Base-by-base conservation (phyloP, 2,797 vertebrate species). In the Hafferia zeledoni region DNA sequence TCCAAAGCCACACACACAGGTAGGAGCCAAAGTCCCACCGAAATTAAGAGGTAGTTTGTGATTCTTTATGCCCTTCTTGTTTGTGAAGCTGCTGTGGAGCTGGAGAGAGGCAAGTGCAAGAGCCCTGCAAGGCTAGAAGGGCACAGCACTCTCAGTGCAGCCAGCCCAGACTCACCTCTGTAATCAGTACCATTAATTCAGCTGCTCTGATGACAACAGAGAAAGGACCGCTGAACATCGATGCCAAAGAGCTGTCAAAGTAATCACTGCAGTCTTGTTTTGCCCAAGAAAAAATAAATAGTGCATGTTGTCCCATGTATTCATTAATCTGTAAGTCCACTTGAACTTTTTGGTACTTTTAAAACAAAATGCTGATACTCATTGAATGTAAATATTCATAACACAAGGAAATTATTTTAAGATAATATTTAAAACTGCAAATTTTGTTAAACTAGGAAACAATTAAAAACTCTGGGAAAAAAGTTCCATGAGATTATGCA, bases 391-490 rank as follows among this genome's bases (percentile, higher is more conserved):
- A 84, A 59, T 64, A 55, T 52, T 67, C 27, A 67, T 50, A 82
- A 90, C 12, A 64, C 2, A 67, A 41, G 47, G 39, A 90, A 46
- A 78, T 82, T 20, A 71, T 76, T 84, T 60, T 59, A 80, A 27
- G 77, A 79, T 20, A 74, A 71, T 71, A 76, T 76, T 74, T 78
- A 52, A 89, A 90, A 37, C 23, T 33, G 60, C 13, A 80, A 11
- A 64, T 67, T 87, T 83, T 37, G 24, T 52, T 82, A 80, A 81
- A 91, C 9, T 19, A 78, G 57, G 39, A 84, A 89, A 89, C 69
- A 90, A 80, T 80, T 87, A 59, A 74, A 96, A 91, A 87, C 50
- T 19, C n/a, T 30, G 9, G 27, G 59, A 14, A 94, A 84, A 83
- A 91, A 63, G 35, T 49, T 50, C 89, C 89, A 4, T 49, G 81